Percentiles rank a stretch among this genome's conserved stretches.
phyloP scores from a whole-genome alignment of 2,888 invertebrate species.

The Carcina quercana region DNA sequence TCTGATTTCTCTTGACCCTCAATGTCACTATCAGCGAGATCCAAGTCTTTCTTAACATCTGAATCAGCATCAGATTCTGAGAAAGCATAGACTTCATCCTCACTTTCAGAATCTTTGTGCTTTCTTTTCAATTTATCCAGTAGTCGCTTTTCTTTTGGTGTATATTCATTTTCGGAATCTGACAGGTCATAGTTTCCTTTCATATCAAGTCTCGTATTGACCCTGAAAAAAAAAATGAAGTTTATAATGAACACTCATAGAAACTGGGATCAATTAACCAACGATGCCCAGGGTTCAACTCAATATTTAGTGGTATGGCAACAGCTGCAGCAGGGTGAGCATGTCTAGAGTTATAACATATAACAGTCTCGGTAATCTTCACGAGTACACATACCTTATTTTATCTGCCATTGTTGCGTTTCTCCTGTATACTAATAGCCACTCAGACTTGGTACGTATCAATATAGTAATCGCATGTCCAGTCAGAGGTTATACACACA shows the following conservation, averaged over 20 bases:
- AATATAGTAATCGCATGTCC: constrained; percentile 13
- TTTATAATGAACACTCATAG: too few species aligned
- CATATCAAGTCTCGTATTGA: constrained; percentile 51
- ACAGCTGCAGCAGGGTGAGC: too few species aligned
- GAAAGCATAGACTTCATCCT: constrained; percentile 79
- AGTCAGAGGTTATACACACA: constrained; percentile 29
- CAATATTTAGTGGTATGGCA: too few species aligned
- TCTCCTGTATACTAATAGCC: too few species aligned
- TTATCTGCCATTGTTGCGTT: constrained; percentile 46
- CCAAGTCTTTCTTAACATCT: constrained; percentile 61
- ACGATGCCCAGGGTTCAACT: too few species aligned
- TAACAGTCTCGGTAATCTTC: not conserved
- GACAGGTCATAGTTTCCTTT: constrained; percentile 77
- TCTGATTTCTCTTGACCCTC: constrained; percentile 82
- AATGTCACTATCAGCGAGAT: constrained; percentile 81
- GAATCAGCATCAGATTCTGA: constrained; percentile 61
- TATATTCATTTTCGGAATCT: constrained; percentile 83
- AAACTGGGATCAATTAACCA: too few species aligned
- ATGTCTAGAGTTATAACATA: constrained; percentile 1
- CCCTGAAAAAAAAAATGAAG: constrained; percentile 38
- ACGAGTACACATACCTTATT: constrained; percentile 39
- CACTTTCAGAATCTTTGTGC: constrained; percentile 69
- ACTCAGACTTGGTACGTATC: too few species aligned
- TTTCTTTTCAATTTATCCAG: constrained; percentile 75
- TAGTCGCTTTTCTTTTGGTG: constrained; percentile 76